Base-by-base conservation (phyloP, 2,797 vertebrate species). In the Takifugu ocellatus region DNA sequence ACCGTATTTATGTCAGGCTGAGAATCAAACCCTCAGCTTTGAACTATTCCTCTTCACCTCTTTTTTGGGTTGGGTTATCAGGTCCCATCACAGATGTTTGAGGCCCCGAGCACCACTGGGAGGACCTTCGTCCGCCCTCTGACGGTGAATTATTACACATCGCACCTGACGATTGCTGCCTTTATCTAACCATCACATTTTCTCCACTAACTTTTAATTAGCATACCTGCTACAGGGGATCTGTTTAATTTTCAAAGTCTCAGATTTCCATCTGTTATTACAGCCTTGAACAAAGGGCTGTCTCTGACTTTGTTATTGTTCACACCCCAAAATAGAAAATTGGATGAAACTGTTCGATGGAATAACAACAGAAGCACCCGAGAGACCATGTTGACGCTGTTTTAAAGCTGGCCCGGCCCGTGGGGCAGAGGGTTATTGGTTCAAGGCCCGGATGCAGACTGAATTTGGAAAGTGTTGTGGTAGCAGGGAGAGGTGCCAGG, bases 181-280 rank as follows among this genome's bases (percentile, higher is more conserved):
- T 48, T 49, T 71, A 75, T 69, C 67, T 62, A 44, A 46, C 55
- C 68, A 57, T 65, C 54, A 52, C 54, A 47, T 24, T 70, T 75
- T 81, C 75, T 77, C 63, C 67, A 79, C 79, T 80, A 81, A 75
- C 68, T 74, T 83, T 77, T 81, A 82, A 86, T 85, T 83, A 77
- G 54, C 66, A 33, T 73, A 73, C 67, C 59, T 72, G 77, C 81
- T 81, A 73, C 84, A 79, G 77, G 74, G 72, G 68, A 74, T 78
- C 61, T 61, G 68, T 79, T 84, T 77, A 75, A 76, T 80, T 82
- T 81, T 75, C 63, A 68, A 62, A 81, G 79, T 73, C 66, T 66
- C 59, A 53, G 53, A 52, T 74, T 78, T 82, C 79, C 67, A 66
- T 75, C 81, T 75, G 66, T 79, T 82, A 72, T 79, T 74, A 83